Conservation (phyloP, 2,797 vertebrate genomes). For the Limnodromus scolopaceus region DNA sequence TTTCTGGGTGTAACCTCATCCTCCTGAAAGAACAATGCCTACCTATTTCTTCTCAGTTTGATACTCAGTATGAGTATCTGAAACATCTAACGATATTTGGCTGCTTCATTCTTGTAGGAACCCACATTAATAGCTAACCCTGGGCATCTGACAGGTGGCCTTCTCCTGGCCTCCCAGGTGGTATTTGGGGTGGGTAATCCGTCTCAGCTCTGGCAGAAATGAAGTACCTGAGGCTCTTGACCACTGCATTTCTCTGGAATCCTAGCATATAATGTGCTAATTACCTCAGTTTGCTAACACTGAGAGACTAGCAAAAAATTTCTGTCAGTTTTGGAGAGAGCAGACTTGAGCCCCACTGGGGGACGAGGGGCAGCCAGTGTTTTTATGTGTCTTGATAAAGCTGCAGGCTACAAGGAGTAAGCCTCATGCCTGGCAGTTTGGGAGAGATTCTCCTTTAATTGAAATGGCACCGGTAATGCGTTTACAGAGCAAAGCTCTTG, state of each 20-base stretch:
- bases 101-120: neutral
- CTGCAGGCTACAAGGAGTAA: neutral
- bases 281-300: neutral
- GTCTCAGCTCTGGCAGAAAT: neutral
- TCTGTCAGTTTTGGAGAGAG: neutral
- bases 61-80: neutral
- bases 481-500: neutral
- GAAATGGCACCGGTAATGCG: neutral
- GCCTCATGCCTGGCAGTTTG: neutral
- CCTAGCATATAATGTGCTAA: neutral
- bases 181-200: neutral
- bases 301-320: neutral
- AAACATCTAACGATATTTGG: neutral
- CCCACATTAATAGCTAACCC: neutral
- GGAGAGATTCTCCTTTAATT: constrained; percentile 7
- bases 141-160: neutral
- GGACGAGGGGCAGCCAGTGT: neutral
- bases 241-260: neutral
- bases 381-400: neutral
- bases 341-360: neutral
- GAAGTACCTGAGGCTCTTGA: neutral
- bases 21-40: neutral
- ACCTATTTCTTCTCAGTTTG: neutral
- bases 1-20: neutral
- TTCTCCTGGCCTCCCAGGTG: neutral